A percentile compares a stretch with the other conserved stretches of the same genome.
Evolutionary conservation across 2,113 vertebrate genomes (phyloP).

Genomic region (Petrocephalus microphthalmus): DNA sequence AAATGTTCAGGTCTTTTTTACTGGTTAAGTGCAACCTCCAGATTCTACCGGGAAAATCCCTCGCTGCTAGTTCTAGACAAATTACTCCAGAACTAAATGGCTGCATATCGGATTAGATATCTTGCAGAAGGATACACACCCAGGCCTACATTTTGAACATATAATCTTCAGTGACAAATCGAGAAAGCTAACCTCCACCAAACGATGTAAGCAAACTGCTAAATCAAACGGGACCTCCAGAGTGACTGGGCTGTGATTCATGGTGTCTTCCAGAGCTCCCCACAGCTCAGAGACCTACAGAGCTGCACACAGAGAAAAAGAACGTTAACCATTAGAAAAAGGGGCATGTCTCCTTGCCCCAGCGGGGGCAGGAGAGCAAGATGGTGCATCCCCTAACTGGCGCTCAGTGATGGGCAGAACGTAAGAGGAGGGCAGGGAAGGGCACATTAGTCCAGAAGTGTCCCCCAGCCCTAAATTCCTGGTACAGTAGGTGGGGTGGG

Average conservation of each 20-base stretch:
- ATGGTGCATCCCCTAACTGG: not conserved
- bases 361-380: not conserved
- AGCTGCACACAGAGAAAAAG: not conserved
- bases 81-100: not conserved
- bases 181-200: not conserved
- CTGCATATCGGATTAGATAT: not conserved
- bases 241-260: not conserved
- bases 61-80: not conserved
- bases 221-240: not conserved
- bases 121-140: not conserved
- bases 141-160: not conserved
- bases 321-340: not conserved
- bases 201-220: not conserved
- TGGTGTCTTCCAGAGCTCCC: not conserved
- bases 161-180: not conserved
- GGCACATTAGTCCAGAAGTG: not conserved
- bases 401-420: not conserved
- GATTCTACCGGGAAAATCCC: not conserved
- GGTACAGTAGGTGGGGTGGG: not conserved
- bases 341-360: not conserved
- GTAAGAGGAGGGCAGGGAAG: not conserved
- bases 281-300: not conserved
- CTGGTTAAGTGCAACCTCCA: not conserved
- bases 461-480: not conserved
- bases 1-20: not conserved